Conservation (phyloP, 35 echinoderm and acorn worm genomes). For the Diadema setosum region DNA sequence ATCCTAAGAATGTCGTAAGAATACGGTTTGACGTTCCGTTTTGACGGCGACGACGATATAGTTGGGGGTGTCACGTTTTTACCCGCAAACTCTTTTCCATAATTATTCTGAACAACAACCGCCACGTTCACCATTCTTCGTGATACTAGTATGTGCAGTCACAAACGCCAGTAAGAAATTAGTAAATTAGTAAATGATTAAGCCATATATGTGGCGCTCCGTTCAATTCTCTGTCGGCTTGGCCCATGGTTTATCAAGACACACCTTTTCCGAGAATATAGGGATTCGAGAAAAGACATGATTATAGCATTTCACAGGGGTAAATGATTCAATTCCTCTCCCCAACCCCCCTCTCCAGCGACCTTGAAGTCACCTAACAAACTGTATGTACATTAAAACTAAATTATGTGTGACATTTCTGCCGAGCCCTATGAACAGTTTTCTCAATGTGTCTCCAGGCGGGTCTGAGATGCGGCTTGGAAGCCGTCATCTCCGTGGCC, state of each 20-base stretch:
- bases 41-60: too few species aligned
- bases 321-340: background rate
- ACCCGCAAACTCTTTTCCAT: too few species aligned
- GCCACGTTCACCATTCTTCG: too few species aligned
- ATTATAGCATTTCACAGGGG: background rate
- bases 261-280: background rate
- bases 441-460: background rate
- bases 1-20: too few species aligned
- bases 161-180: too few species aligned
- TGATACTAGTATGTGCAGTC: too few species aligned
- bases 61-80: too few species aligned
- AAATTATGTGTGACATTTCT: background rate
- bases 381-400: background rate
- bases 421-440: background rate
- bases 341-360: background rate
- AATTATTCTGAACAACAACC: too few species aligned
- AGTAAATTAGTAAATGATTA: background rate
- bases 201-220: background rate
- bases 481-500: background rate
- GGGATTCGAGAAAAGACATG: background rate
- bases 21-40: too few species aligned
- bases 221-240: background rate
- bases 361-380: background rate
- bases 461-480: background rate
- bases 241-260: background rate